Conservation (phyloP, 2,113 vertebrate genomes). For the Phoxinus phoxinus region DNA sequence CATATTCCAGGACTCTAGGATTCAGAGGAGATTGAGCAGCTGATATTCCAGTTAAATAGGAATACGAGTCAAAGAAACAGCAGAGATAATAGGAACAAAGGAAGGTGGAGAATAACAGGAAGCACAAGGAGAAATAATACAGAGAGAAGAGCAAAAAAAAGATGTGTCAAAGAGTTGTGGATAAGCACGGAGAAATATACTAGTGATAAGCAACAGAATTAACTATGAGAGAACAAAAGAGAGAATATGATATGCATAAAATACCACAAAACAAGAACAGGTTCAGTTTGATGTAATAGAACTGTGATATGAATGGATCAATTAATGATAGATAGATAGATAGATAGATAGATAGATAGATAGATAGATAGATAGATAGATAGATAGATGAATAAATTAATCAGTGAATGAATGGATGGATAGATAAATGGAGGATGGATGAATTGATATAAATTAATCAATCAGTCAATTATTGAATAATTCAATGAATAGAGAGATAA, state of each 20-base stretch:
- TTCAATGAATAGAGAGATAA: neutral
- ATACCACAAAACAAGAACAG: neutral
- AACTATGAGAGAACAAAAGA: neutral
- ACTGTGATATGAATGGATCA: neutral
- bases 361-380: conserved; percentile 4
- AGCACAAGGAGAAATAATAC: conserved; percentile 32
- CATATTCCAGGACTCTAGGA: conserved; percentile 49
- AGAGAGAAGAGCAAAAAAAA: conserved; percentile 39
- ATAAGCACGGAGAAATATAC: neutral
- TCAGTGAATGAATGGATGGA: neutral
- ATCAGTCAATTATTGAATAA: neutral
- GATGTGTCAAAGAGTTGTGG: conserved; percentile 1
- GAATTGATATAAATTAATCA: neutral
- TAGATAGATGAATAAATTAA: neutral
- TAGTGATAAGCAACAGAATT: neutral
- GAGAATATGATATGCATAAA: neutral
- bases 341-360: conserved; percentile 43
- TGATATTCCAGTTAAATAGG: conserved; percentile 48
- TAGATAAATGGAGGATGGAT: neutral
- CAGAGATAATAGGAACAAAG: conserved; percentile 26
- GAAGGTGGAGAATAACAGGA: conserved; percentile 34
- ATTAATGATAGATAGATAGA: neutral
- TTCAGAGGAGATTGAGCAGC: conserved; percentile 44
- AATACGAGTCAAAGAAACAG: conserved; percentile 52
- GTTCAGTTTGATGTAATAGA: neutral